A percentile compares a stretch with the other conserved stretches of the same genome.
These are phyloP conservation scores for Euclidia mi DNA, from an alignment of 2,888 invertebrate genomes.

Conservation along the genomic window DNA sequence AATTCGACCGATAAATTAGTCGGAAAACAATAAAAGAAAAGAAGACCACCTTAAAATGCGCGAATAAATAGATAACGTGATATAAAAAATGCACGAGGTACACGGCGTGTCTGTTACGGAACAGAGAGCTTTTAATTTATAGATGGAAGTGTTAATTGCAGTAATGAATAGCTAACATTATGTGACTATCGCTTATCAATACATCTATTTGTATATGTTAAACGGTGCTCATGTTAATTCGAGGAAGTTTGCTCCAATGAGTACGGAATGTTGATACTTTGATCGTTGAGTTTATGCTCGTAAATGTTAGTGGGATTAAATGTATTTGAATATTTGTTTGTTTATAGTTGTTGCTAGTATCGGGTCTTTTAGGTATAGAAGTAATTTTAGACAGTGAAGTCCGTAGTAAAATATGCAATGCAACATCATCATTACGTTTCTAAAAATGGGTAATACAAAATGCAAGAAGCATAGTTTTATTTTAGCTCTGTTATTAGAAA, in stretches of 20 bases:
- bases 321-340: conserved; percentile 18
- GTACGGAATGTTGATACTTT: conserved; percentile 49
- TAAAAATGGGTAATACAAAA: no score
- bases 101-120: conserved; percentile 74
- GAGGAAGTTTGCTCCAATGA: conserved; percentile 82
- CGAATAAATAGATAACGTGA: conserved; percentile 2
- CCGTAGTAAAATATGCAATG: no score
- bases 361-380: neutral
- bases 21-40: conserved; percentile 12
- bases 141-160: conserved; percentile 82
- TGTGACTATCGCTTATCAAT: conserved; percentile 72
- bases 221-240: conserved; percentile 81
- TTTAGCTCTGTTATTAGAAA: no score
- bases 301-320: conserved; percentile 19
- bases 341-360: neutral
- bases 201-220: conserved; percentile 82
- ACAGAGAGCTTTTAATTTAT: conserved; percentile 76
- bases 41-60: conserved; percentile 4
- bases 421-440: no score
- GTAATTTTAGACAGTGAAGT: no score
- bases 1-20: conserved; percentile 45
- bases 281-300: conserved; percentile 20
- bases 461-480: no score
- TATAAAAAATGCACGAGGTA: conserved; percentile 45
- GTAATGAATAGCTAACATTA: conserved; percentile 80